Evolutionary conservation across 1,140 invertebrate genomes (phyloP).

Genomic region (Pogonognathellus flavescens): DNA sequence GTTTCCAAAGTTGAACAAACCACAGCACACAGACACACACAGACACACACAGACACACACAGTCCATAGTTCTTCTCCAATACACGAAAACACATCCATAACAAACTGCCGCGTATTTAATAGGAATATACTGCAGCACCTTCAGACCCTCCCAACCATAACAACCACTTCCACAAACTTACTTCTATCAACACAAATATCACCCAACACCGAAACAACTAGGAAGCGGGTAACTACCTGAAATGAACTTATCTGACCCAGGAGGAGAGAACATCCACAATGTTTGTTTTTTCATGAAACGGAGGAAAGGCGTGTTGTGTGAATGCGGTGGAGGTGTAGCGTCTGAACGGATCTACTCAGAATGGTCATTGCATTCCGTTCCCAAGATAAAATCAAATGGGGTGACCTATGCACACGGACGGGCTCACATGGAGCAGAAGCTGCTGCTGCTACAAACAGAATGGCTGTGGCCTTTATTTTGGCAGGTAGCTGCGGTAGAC

Average conservation of each 20-base stretch:
- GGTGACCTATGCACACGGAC: neutral
- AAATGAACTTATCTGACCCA: too few species aligned
- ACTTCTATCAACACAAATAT: neutral
- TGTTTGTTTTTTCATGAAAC: constrained; percentile 10
- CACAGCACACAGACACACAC: neutral
- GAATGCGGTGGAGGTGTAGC: too few species aligned
- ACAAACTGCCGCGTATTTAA: too few species aligned
- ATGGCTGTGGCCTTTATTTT: neutral
- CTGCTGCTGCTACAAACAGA: neutral
- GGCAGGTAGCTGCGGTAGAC: too few species aligned
- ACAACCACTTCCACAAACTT: neutral
- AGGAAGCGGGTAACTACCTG: too few species aligned
- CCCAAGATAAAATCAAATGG: constrained; percentile 23
- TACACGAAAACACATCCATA: too few species aligned
- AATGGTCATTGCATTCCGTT: constrained; percentile 27
- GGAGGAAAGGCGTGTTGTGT: neutral
- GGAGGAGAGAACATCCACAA: neutral
- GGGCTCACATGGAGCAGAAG: neutral
- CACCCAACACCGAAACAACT: too few species aligned
- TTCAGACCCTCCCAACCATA: too few species aligned
- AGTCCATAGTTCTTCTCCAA: too few species aligned
- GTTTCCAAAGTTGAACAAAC: constrained; percentile 29
- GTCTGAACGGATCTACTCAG: neutral
- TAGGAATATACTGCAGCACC: too few species aligned
- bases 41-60: neutral